phyloP scores from a whole-genome alignment of 2,888 invertebrate genomes.

The Galerucella nymphaeae region DNA sequence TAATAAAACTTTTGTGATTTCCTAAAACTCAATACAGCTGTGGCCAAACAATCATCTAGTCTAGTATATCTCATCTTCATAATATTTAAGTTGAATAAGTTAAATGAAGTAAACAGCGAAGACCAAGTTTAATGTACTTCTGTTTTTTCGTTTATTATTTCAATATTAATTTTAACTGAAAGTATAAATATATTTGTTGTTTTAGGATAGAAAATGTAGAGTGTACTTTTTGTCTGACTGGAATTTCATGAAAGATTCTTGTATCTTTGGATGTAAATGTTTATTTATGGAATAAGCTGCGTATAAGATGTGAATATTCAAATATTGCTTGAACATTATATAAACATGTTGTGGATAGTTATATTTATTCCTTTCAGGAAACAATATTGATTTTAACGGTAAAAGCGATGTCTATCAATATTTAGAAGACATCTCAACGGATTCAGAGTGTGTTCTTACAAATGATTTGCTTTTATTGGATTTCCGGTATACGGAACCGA shows the following conservation, averaged over 20 bases:
- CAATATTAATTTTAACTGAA: background rate
- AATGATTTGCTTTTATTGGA: too few species aligned
- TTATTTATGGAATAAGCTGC: background rate
- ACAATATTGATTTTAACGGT: background rate
- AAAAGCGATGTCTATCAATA: background rate
- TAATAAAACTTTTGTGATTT: background rate
- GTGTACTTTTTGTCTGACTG: background rate
- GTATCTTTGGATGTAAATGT: conserved; percentile 2
- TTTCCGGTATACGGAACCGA: too few species aligned
- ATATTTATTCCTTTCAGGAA: background rate
- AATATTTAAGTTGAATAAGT: background rate
- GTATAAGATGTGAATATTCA: background rate
- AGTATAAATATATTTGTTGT: background rate
- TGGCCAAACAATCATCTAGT: background rate
- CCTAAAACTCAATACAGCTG: background rate
- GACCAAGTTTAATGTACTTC: background rate
- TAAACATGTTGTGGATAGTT: background rate
- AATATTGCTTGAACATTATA: background rate
- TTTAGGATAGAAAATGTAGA: background rate
- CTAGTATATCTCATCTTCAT: background rate
- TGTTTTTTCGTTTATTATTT: background rate
- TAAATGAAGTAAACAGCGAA: background rate
- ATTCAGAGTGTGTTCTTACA: too few species aligned
- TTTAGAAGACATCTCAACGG: background rate
- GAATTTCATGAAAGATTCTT: background rate